Evolutionary conservation across 2,113 vertebrate species (phyloP).

Genomic region (Eleginops maclovinus): DNA sequence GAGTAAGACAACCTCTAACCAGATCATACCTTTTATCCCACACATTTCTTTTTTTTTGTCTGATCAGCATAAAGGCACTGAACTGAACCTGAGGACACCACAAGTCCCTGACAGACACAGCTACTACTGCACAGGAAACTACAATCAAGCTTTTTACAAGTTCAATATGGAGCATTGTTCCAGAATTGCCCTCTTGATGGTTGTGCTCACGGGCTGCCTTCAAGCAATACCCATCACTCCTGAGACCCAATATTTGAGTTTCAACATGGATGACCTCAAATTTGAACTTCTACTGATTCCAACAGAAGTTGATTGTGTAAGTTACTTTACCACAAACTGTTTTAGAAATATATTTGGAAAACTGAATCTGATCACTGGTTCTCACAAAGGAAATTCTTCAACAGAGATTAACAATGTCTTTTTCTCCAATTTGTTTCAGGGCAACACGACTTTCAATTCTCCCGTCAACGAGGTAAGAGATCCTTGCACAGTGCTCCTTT

Average conservation of each 20-base stretch:
- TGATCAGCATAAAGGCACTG: constrained; percentile 4
- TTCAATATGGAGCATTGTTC: constrained; percentile 34
- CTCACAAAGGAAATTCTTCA: background rate
- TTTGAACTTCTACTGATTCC: fast-evolving
- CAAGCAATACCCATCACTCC: background rate
- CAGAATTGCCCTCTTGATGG: constrained; percentile 35
- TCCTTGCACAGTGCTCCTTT: background rate
- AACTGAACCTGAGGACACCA: background rate
- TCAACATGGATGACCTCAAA: fast-evolving
- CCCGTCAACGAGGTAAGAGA: constrained; percentile 42
- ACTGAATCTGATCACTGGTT: background rate
- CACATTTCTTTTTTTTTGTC: constrained; percentile 14
- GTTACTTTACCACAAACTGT: constrained; percentile 9
- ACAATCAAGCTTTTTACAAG: background rate
- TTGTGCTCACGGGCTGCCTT: constrained; percentile 16
- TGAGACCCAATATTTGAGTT: no score
- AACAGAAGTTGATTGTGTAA: constrained; percentile 30
- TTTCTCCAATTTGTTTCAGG: constrained; percentile 23
- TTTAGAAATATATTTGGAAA: background rate
- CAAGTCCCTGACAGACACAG: constrained; percentile 7
- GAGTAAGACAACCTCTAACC: background rate
- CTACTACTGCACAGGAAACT: constrained; percentile 2
- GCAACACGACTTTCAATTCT: background rate
- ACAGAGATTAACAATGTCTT: background rate
- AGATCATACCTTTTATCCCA: constrained; percentile 40